A percentile compares a stretch with the other conserved stretches of the same genome.
Evolutionary conservation across 2,888 invertebrate species (phyloP).

Genomic region (Nyleta sp.): DNA sequence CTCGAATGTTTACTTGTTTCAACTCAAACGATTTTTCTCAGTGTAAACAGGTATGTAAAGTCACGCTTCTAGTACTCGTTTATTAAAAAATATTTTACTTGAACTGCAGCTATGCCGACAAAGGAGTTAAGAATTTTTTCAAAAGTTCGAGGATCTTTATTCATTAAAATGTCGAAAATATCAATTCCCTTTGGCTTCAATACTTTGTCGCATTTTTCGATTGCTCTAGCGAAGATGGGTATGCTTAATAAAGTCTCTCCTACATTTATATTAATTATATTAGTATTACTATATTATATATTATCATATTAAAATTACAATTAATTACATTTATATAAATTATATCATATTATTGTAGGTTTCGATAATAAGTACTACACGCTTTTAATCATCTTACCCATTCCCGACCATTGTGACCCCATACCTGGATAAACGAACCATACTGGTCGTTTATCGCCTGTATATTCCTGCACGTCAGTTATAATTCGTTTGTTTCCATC

Average conservation of each 20-base stretch:
- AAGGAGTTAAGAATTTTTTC: constrained; percentile 88
- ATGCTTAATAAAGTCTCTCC: constrained; percentile 87
- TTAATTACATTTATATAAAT: too few relatives aligned
- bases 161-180: constrained; percentile 85
- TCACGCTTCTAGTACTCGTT: too few relatives aligned
- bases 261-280: too few relatives aligned
- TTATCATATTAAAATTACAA: constrained; percentile 82
- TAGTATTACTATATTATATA: too few relatives aligned
- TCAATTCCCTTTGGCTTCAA: constrained; percentile 86
- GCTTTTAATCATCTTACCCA: constrained; percentile 84
- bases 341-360: too few relatives aligned
- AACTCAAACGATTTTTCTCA: too few relatives aligned
- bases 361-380: too few relatives aligned
- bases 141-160: constrained; percentile 85
- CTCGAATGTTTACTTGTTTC: too few relatives aligned
- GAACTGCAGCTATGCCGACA: constrained; percentile 88
- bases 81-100: constrained; percentile 77
- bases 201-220: constrained; percentile 84
- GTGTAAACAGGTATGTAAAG: too few relatives aligned
- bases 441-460: constrained; percentile 87
- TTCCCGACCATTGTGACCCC: constrained; percentile 94
- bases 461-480: constrained; percentile 85
- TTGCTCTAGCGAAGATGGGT: constrained; percentile 87
- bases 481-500: constrained; percentile 76
- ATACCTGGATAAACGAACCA: constrained; percentile 97